Evolutionary conservation across 2,797 vertebrate genomes (phyloP).

Genomic region (Pempheris klunzingeri): DNA sequence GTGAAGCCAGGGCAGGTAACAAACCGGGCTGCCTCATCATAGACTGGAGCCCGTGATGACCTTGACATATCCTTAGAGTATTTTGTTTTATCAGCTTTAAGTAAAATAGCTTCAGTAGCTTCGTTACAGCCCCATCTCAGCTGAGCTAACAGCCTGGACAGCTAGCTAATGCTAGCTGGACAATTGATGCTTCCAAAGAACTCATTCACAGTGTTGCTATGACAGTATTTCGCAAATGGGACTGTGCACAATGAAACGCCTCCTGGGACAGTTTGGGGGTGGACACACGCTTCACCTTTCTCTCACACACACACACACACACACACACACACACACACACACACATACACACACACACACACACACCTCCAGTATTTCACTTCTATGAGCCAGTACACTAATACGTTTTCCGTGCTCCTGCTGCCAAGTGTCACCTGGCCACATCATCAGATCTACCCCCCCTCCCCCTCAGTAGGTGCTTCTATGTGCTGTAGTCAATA

Average conservation of each 20-base stretch:
- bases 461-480: too few relatives aligned
- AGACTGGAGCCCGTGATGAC: slow-evolving; percentile 12
- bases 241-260: slow-evolving; percentile 36
- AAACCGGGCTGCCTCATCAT: slow-evolving; percentile 21
- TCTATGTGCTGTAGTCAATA: too few relatives aligned
- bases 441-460: not conserved
- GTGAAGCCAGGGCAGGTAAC: slow-evolving; percentile 28
- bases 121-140: not conserved
- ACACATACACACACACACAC: too few relatives aligned
- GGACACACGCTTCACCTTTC: too few relatives aligned
- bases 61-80: not conserved
- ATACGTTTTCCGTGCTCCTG: not conserved
- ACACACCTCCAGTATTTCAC: not conserved
- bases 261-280: not conserved
- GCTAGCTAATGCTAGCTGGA: slow-evolving; percentile 70
- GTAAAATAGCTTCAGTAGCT: fast-evolving
- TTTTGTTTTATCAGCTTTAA: not conserved
- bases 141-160: slow-evolving; percentile 2
- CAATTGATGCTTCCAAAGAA: too few relatives aligned
- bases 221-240: not conserved
- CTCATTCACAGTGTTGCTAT: not conserved
- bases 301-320: too few relatives aligned
- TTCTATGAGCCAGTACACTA: not conserved
- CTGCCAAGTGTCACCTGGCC: slow-evolving; percentile 16
- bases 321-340: too few relatives aligned